phyloP scores from a whole-genome alignment of 2,888 invertebrate species.

The Teleogryllus oceanicus region DNA sequence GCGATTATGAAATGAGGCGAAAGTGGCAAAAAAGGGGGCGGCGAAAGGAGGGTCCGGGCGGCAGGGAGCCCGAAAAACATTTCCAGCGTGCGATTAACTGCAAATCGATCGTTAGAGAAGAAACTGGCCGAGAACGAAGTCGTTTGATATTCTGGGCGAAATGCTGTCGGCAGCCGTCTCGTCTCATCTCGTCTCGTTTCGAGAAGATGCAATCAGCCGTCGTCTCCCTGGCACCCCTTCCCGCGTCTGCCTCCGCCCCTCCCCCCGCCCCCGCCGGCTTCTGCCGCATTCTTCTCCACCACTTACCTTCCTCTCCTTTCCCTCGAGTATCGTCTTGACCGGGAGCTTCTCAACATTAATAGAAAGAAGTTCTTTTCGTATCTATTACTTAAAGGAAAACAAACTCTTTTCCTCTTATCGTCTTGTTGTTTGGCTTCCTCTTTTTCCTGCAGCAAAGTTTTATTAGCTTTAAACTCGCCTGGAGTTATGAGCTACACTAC shows the following conservation, averaged over 20 bases:
- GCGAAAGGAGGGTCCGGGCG: too few relatives aligned
- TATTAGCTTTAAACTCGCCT: constrained; percentile 1
- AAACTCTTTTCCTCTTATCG: neutral
- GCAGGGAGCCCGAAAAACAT: neutral
- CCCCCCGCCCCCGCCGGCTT: too few relatives aligned
- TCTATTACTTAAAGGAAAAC: constrained; percentile 18
- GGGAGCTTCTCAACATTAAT: neutral
- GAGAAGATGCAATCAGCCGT: neutral
- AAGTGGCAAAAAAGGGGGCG: neutral
- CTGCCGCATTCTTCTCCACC: too few relatives aligned
- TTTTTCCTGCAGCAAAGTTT: constrained; percentile 4
- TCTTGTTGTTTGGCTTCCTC: neutral
- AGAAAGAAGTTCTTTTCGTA: constrained; percentile 9
- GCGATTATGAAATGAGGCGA: neutral
- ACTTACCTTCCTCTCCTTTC: too few relatives aligned
- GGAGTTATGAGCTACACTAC: constrained; percentile 18
- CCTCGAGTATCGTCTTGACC: neutral
- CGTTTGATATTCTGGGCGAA: neutral
- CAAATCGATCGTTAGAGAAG: neutral
- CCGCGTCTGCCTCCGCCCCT: neutral
- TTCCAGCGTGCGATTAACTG: neutral
- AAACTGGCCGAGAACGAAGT: neutral
- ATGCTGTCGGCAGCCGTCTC: neutral
- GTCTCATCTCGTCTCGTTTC: neutral
- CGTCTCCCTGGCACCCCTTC: neutral